These are phyloP conservation scores for Eupithecia dodoneata DNA, from an alignment of 2,888 invertebrate genomes.

Conservation along the genomic window DNA sequence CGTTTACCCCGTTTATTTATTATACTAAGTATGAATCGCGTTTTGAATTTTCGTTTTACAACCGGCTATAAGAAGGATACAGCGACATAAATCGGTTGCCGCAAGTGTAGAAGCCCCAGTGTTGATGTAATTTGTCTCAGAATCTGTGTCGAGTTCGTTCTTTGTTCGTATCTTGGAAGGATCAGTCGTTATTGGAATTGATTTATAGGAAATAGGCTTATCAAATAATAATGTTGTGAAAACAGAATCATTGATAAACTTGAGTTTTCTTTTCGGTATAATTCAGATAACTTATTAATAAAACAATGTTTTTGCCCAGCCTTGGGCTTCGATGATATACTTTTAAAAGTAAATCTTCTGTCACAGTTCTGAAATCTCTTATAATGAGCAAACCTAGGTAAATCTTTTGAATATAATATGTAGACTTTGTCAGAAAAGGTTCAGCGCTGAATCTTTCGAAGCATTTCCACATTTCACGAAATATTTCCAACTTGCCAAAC, in stretches of 20 bases:
- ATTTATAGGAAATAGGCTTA: constrained; percentile 10
- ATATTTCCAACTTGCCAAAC: constrained; percentile 32
- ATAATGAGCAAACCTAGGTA: too few species aligned
- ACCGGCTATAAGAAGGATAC: too few species aligned
- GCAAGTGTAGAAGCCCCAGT: constrained; percentile 1
- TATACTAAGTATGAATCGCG: too few species aligned
- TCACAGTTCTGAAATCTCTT: too few species aligned
- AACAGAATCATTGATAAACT: background rate
- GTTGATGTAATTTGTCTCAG: constrained; percentile 15
- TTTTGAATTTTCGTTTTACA: too few species aligned
- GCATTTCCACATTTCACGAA: constrained; percentile 21
- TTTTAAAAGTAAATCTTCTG: too few species aligned
- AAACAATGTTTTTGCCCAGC: too few species aligned
- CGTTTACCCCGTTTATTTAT: too few species aligned
- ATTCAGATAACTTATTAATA: too few species aligned
- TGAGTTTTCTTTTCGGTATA: background rate
- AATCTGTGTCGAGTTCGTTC: constrained; percentile 14
- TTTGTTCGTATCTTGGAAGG: constrained; percentile 19
- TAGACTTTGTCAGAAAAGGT: background rate
- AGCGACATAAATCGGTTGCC: too few species aligned
- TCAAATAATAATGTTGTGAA: background rate
- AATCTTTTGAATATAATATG: too few species aligned
- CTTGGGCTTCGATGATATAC: too few species aligned
- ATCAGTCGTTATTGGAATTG: background rate
- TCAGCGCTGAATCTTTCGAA: constrained; percentile 7